Percentiles rank a stretch among this genome's conserved stretches.
Conservation (phyloP, 2,113 vertebrate species). For the Plestiodon gilberti region DNA sequence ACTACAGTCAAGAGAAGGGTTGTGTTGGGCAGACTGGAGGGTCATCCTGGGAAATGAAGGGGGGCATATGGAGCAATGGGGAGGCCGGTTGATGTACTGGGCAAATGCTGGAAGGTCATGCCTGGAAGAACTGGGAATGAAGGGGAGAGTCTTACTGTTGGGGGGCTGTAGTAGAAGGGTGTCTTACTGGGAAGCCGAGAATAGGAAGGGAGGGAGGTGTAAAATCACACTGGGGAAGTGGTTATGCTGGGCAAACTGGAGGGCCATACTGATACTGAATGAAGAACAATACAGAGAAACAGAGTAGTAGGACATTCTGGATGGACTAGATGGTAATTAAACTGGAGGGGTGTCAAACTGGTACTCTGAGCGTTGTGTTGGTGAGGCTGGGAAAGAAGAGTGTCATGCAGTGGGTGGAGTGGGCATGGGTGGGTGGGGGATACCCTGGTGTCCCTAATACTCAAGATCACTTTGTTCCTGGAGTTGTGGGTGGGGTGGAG, state of each 20-base stretch:
- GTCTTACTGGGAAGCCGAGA: background rate
- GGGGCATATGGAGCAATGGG: background rate
- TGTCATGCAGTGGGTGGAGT: no score
- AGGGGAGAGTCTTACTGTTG: background rate
- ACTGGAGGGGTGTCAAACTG: background rate
- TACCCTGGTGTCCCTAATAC: background rate
- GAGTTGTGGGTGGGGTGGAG: background rate
- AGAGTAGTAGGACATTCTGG: background rate
- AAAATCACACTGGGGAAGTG: background rate
- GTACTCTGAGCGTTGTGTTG: no score
- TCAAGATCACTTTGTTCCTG: background rate
- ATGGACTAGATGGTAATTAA: no score
- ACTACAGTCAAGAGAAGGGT: background rate
- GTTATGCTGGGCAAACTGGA: background rate
- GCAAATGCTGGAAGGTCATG: background rate
- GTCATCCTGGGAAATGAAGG: background rate
- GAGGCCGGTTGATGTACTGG: background rate
- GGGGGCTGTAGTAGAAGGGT: background rate
- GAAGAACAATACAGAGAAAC: background rate
- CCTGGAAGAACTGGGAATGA: background rate
- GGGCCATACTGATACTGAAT: background rate
- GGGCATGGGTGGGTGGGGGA: no score
- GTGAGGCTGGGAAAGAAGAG: background rate
- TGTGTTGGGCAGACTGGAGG: background rate
- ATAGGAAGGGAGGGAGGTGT: background rate